Evolutionary conservation across 2,113 vertebrate genomes (phyloP), one percentile per base, ranked within the genome.

Genomic region (Oceanodroma tethys): DNA sequence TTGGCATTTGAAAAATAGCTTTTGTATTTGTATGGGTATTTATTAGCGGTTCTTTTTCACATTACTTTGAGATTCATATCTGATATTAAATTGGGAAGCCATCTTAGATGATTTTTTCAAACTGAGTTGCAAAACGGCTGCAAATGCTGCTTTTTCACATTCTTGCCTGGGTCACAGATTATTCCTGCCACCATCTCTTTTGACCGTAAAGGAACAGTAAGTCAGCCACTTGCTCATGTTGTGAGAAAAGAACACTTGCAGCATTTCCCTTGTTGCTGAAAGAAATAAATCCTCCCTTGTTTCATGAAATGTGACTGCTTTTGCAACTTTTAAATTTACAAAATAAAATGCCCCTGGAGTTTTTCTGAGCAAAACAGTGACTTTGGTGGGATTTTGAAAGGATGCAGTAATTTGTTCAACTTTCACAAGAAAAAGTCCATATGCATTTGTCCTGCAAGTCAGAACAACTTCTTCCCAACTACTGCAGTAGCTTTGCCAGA

Each of bases 311-410:
- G 81, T 30, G 13, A 42, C 65, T 73, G 36, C 73, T 94, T 95
- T 93, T 95, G 62, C 36, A 55, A 58, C 62, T 91, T 92, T 18
- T n/a, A 94, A 66, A 74, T 92, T 74, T 81, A 74, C n/a, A 63
- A 88, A 86, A 84, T 79, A 72, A 94, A 86, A 63, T 14, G 66
- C 83, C 38, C 62, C 82, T 42, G 62, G 73, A 87, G 36, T 75
- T 93, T 56, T 79, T 89, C 58, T 76, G 78, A 80, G 36, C 10
- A 68, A 67, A 95, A 60, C 19, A 92, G 48, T 78, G 70, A 72
- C 85, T 94, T 92, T 56, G 50, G 22, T 86, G 75, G 15, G 48
- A 75, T 87, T 92, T 89, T 93, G 86, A 91, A 92, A 89, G 62
- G 73, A 32, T 76, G 32, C 40, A 48, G 45, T 81, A 72, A 80